A percentile compares a stretch with the other conserved stretches of the same genome.
Conservation (phyloP, 2,888 invertebrate genomes). For the Drosophila antonietae region DNA sequence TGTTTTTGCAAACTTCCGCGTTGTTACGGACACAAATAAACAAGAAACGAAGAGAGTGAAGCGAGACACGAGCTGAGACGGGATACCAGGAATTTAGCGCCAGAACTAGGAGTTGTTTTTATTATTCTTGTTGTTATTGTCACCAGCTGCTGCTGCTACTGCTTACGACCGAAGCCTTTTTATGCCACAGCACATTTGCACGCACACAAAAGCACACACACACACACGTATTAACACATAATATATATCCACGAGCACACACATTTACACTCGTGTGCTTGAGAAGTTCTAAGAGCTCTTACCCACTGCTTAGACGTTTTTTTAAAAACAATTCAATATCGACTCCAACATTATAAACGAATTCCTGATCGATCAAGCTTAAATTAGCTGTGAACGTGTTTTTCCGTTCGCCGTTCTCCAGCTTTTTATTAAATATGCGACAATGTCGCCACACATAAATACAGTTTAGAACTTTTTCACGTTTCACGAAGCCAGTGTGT, state of each 20-base stretch:
- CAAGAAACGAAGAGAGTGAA: neutral
- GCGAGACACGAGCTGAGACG: slow-evolving; percentile 21
- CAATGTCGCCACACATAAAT: slow-evolving; percentile 64
- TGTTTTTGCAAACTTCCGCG: slow-evolving; percentile 67
- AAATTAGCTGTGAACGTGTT: slow-evolving; percentile 75
- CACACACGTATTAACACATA: slow-evolving; percentile 45
- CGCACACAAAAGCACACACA: slow-evolving; percentile 22
- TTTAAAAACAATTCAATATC: slow-evolving; percentile 84
- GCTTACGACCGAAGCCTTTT: slow-evolving; percentile 27
- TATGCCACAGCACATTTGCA: slow-evolving; percentile 23
- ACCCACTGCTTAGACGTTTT: slow-evolving; percentile 82
- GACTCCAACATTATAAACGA: slow-evolving; percentile 83
- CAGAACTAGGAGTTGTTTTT: slow-evolving; percentile 27
- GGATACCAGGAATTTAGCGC: slow-evolving; percentile 22
- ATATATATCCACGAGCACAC: slow-evolving; percentile 40
- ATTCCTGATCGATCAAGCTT: slow-evolving; percentile 84
- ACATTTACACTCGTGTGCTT: slow-evolving; percentile 40
- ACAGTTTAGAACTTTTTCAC: slow-evolving; percentile 64
- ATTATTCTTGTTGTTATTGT: slow-evolving; percentile 22
- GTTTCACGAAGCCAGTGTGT: slow-evolving; percentile 48
- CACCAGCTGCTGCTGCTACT: slow-evolving; percentile 44
- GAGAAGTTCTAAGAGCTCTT: slow-evolving; percentile 68
- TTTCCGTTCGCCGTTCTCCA: slow-evolving; percentile 70
- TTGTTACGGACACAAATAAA: slow-evolving; percentile 52
- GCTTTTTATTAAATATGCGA: slow-evolving; percentile 71